Evolutionary conservation across 2,888 invertebrate genomes (phyloP), one percentile per base, ranked within the genome.

Genomic region (Drosophila greeni): DNA sequence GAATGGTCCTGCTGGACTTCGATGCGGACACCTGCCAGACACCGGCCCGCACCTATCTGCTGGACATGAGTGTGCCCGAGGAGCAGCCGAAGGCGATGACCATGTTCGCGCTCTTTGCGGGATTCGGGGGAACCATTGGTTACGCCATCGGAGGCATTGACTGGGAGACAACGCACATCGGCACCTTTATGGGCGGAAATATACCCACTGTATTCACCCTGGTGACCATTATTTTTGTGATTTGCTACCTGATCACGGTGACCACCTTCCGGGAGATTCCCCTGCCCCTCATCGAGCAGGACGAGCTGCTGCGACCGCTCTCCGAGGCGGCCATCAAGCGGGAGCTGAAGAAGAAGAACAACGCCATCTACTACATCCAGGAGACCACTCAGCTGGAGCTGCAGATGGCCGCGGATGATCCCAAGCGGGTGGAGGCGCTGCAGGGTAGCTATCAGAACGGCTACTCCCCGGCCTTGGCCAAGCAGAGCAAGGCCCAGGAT

Each of bases 11-110:
- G 56, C 76, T 93, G 66, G 92, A 93, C 78, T 92, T 92, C 75
- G 90, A 92, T 86, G 92, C 92, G 18, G 92, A 93, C 80, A 92
- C 92, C 2, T 92, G 92, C 70, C 92, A 92, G 82, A 92, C 92
- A 40, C 92, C 92, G 1, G 90, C 92, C 2, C 87, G 92, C 68
- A 91, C 92, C 8, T 92, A 92, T 84, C 86, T 93, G 54, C 86
- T 93, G 43, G 93, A 93, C 72, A 90, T 92, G 62, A 91, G 91
- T 36, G 84, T 91, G 51, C 91, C 92, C n/a, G 91, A 91, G 75
- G 92, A 93, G 84, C 92, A 93, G 74, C 89, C 91, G 0, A 88
- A 88, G 48, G 92, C 92, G 0, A 84, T 93, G 64, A 92, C 91
- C 64, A 91, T 91, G 42, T 93, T 92, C 76, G 92, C 92, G 0